These are phyloP conservation scores for Oryzias melastigma DNA, from an alignment of 2,113 vertebrate species.

Conservation along the genomic window DNA sequence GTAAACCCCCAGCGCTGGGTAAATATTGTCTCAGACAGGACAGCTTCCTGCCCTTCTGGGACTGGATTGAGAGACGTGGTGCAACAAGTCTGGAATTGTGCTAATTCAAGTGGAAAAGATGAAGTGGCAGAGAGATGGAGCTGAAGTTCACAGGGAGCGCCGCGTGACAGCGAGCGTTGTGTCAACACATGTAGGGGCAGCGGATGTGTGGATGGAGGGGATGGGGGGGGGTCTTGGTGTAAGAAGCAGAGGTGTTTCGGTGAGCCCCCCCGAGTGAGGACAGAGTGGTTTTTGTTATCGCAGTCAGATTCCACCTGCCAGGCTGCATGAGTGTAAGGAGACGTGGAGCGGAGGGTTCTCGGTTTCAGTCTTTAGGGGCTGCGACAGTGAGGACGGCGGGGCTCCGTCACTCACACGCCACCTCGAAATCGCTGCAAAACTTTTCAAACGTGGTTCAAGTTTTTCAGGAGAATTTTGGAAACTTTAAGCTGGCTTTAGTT, in stretches of 20 bases:
- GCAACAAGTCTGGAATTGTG: not conserved
- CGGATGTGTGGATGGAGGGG: not conserved
- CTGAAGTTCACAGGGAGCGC: not conserved
- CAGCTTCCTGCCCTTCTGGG: not conserved
- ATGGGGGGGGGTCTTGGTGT: not conserved
- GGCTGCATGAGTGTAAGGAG: not conserved
- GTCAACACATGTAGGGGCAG: not conserved
- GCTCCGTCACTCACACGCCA: not conserved
- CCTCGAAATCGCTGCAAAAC: no score
- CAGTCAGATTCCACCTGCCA: slow-evolving; percentile 7
- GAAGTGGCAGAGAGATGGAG: not conserved
- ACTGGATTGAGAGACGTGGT: not conserved
- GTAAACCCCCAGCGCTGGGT: no score
- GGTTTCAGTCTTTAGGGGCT: not conserved
- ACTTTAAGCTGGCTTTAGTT: no score
- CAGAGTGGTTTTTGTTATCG: slow-evolving; percentile 10
- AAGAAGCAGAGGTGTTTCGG: not conserved
- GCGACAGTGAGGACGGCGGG: not conserved
- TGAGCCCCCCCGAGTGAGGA: not conserved
- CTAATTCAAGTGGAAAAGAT: not conserved
- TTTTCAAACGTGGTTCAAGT: no score
- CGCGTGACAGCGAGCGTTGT: slow-evolving; percentile 3
- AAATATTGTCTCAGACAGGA: not conserved
- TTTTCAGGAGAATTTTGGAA: no score
- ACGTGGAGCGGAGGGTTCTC: not conserved